Conservation (phyloP, 1,140 invertebrate genomes). For the Leptinotarsa defecta region DNA sequence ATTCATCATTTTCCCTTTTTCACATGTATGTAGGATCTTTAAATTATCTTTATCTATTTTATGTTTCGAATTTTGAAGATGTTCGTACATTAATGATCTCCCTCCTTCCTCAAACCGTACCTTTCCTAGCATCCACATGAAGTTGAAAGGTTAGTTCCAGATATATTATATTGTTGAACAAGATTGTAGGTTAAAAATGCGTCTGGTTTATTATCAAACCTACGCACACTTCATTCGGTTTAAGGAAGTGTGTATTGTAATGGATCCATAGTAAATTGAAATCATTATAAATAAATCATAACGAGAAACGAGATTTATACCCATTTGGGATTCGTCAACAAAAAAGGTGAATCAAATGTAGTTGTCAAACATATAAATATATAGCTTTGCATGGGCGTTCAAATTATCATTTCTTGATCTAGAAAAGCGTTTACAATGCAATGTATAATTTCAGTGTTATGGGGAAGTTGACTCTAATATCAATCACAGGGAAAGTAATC, state of each 20-base stretch:
- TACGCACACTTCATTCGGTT: neutral
- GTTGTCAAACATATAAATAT: neutral
- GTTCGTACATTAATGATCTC: no score
- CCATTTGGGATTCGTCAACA: neutral
- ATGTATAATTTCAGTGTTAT: no score
- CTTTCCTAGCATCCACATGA: neutral
- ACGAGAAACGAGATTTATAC: neutral
- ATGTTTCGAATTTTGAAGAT: no score
- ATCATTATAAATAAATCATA: neutral
- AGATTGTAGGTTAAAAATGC: constrained; percentile 6
- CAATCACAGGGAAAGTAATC: no score
- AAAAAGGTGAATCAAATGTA: neutral
- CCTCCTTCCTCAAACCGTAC: neutral
- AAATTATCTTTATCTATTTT: no score
- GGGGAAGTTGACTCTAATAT: no score
- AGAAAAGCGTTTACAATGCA: no score
- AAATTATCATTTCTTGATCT: no score
- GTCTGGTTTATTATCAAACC: constrained; percentile 2
- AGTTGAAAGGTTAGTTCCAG: neutral
- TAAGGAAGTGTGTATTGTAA: constrained; percentile 8
- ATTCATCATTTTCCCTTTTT: no score
- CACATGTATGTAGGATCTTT: no score
- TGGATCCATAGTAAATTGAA: neutral
- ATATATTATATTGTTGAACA: neutral
- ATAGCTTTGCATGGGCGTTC: no score